Evolutionary conservation across 2,113 vertebrate species (phyloP).

Genomic region (Phylloscopus trochilus): DNA sequence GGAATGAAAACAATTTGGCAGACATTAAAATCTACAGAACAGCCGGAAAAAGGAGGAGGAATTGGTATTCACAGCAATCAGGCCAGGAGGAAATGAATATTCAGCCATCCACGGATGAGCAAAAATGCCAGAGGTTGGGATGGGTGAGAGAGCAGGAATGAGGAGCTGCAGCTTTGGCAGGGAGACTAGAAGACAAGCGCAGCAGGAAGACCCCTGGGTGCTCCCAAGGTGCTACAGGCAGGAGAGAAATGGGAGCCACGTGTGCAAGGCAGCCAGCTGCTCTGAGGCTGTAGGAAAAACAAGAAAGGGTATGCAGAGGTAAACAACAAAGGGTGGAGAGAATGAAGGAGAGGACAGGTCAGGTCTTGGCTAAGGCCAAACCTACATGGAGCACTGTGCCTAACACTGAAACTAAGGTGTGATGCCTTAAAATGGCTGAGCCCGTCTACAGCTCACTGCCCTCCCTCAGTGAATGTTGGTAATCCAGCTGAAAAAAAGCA

Average conservation of each 20-base stretch:
- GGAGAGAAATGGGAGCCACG: conserved; percentile 27
- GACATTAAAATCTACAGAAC: conserved; percentile 36
- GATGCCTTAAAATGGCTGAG: background rate
- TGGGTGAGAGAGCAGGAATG: conserved; percentile 40
- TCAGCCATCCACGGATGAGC: conserved; percentile 49
- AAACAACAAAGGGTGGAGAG: background rate
- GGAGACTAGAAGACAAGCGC: background rate
- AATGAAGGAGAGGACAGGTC: background rate
- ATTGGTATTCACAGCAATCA: conserved; percentile 58
- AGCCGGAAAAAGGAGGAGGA: conserved; percentile 64
- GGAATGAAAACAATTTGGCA: conserved; percentile 64
- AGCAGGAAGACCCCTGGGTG: conserved; percentile 26
- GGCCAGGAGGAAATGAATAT: conserved; percentile 62
- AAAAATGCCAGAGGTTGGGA: conserved; percentile 60
- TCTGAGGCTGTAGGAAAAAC: conserved; percentile 13
- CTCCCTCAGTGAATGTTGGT: background rate
- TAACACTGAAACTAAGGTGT: background rate
- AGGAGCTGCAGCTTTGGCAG: conserved; percentile 28
- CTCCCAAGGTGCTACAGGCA: conserved; percentile 48
- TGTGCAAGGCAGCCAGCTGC: conserved; percentile 35
- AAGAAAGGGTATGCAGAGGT: background rate
- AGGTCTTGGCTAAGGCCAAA: background rate
- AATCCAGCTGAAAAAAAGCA: background rate
- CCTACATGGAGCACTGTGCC: background rate
- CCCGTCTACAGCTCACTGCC: background rate